Conservation (phyloP, 2,797 vertebrate genomes). For the Serranus cabrilla region DNA sequence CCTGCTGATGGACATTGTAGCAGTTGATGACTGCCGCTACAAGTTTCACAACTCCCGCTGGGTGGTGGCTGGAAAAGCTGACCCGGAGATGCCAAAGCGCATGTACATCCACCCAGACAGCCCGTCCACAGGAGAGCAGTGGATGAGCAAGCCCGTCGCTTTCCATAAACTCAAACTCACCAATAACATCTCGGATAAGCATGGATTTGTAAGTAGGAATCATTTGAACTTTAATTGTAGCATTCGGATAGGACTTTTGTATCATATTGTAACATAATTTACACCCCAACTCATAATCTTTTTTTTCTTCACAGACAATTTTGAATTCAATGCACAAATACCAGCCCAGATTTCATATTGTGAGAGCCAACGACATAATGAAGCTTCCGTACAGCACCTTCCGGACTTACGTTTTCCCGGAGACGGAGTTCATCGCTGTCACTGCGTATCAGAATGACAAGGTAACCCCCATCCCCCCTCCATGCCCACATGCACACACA, state of each 20-base stretch:
- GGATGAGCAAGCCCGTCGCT: conserved; percentile 98
- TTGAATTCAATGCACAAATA: conserved; percentile 99
- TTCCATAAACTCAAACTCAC: conserved; percentile 99
- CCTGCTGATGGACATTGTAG: conserved; percentile 97
- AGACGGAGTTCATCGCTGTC: conserved; percentile 97
- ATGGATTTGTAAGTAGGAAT: conserved; percentile 95
- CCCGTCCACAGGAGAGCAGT: conserved; percentile 95
- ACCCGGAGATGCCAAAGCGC: conserved; percentile 98
- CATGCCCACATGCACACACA: background rate
- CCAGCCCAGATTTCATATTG: conserved; percentile 96
- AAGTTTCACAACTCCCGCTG: conserved; percentile 97
- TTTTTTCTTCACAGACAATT: conserved; percentile 88
- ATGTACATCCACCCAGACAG: conserved; percentile 99
- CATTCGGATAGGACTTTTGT: background rate
- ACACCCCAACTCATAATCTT: background rate
- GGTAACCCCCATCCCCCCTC: conserved; percentile 80
- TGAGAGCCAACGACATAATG: conserved; percentile 95
- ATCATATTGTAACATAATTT: background rate
- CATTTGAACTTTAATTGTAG: background rate
- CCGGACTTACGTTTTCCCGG: conserved; percentile 95
- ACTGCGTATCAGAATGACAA: conserved; percentile 99
- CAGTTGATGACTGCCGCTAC: conserved; percentile 95
- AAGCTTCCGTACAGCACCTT: conserved; percentile 97
- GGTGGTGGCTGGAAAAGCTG: conserved; percentile 97
- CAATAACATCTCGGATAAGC: conserved; percentile 97